Percentiles rank a stretch among this genome's conserved stretches.
These are phyloP conservation scores for Drosophila longiperda DNA, from an alignment of 2,888 invertebrate species.

Conservation along the genomic window DNA sequence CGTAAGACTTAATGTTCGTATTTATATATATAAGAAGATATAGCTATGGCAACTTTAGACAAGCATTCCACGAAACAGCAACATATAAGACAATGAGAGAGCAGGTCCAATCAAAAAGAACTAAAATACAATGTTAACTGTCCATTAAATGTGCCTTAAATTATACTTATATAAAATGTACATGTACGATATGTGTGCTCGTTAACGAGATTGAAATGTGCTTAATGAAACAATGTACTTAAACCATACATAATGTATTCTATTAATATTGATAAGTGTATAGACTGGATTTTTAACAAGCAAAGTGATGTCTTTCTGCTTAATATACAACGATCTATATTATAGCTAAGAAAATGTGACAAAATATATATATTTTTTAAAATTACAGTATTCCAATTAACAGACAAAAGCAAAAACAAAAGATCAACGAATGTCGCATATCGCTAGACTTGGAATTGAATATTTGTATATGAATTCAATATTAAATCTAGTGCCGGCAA, in stretches of 20 bases:
- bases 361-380: conserved; percentile 34
- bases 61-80: conserved; percentile 65
- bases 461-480: conserved; percentile 24
- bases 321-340: conserved; percentile 71
- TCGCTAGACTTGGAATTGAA: conserved; percentile 33
- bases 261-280: conserved; percentile 65
- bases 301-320: conserved; percentile 74
- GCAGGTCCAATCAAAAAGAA: conserved; percentile 73
- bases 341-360: conserved; percentile 65
- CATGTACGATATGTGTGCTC: conserved; percentile 33
- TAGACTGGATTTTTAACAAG: conserved; percentile 73
- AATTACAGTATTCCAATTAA: conserved; percentile 66
- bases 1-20: conserved; percentile 72
- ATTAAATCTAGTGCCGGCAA: conserved; percentile 27
- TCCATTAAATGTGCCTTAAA: conserved; percentile 78
- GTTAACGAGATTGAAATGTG: conserved; percentile 44
- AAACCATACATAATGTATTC: conserved; percentile 58
- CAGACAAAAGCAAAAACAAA: conserved; percentile 35
- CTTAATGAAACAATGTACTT: conserved; percentile 61
- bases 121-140: conserved; percentile 55
- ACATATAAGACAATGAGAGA: conserved; percentile 69
- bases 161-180: conserved; percentile 54
- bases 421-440: conserved; percentile 65
- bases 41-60: conserved; percentile 72
- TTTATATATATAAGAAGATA: conserved; percentile 60